These are phyloP conservation scores for Phaenicophaeus curvirostris DNA, from an alignment of 2,797 vertebrate species.

Conservation along the genomic window DNA sequence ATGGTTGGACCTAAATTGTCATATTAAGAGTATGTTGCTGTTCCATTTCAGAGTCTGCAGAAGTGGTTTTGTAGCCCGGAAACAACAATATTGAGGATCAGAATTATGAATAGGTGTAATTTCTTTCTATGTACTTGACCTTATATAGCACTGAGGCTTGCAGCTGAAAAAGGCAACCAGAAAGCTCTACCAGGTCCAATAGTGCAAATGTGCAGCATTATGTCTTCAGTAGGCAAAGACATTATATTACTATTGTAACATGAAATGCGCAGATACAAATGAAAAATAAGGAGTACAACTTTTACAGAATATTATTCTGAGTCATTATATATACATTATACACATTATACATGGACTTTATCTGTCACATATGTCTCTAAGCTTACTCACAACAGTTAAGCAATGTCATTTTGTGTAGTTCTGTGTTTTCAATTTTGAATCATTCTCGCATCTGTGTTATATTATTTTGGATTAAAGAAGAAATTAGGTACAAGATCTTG, in stretches of 20 bases:
- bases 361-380: background rate
- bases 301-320: slow-evolving; percentile 24
- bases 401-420: background rate
- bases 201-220: background rate
- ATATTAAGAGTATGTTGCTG: background rate
- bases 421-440: background rate
- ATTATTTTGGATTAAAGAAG: background rate
- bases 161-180: background rate
- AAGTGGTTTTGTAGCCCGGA: background rate
- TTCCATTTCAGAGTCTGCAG: background rate
- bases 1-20: background rate
- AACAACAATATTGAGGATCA: background rate
- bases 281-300: background rate
- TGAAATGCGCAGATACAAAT: background rate
- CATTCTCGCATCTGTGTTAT: background rate
- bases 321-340: slow-evolving; percentile 29
- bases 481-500: background rate
- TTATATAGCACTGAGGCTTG: background rate
- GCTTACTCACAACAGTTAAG: background rate
- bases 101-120: background rate
- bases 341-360: background rate
- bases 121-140: background rate
- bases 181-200: background rate
- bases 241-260: background rate
- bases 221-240: background rate